Conservation (phyloP, 2,113 vertebrate genomes). For the Nothoprocta perdicaria region DNA sequence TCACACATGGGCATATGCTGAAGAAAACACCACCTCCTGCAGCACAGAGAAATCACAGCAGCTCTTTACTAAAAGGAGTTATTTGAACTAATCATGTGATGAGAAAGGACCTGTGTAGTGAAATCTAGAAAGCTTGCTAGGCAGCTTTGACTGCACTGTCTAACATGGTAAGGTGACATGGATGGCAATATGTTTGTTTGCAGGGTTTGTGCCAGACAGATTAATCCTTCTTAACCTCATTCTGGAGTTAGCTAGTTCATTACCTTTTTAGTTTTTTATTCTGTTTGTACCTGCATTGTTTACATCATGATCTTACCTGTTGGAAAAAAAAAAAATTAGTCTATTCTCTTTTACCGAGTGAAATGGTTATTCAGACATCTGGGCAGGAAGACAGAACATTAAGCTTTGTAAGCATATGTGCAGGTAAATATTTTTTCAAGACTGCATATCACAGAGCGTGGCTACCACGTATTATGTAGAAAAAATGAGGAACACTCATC, state of each 20-base stretch:
- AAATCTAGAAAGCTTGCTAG: accelerated
- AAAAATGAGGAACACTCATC: not conserved
- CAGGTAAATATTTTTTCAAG: not conserved
- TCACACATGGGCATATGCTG: not conserved
- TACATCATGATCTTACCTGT: not conserved
- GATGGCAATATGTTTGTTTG: not conserved
- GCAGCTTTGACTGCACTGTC: not conserved
- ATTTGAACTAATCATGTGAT: not conserved
- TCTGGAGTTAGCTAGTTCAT: conserved; percentile 8
- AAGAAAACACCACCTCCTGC: not conserved
- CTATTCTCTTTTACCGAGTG: not conserved
- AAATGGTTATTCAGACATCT: accelerated
- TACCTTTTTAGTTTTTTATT: conserved; percentile 34
- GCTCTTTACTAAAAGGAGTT: accelerated
- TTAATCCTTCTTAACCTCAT: conserved; percentile 46
- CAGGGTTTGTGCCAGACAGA: conserved; percentile 7
- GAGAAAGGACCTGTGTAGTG: not conserved
- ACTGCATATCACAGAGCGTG: not conserved
- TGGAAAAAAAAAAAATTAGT: not conserved
- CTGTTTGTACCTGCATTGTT: not conserved
- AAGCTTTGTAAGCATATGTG: accelerated
- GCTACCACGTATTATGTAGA: not conserved
- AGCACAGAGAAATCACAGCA: not conserved
- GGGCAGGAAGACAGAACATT: not conserved
- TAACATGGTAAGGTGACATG: accelerated